phyloP scores from a whole-genome alignment of 2,888 invertebrate species.

The Lomographa bimaculata region DNA sequence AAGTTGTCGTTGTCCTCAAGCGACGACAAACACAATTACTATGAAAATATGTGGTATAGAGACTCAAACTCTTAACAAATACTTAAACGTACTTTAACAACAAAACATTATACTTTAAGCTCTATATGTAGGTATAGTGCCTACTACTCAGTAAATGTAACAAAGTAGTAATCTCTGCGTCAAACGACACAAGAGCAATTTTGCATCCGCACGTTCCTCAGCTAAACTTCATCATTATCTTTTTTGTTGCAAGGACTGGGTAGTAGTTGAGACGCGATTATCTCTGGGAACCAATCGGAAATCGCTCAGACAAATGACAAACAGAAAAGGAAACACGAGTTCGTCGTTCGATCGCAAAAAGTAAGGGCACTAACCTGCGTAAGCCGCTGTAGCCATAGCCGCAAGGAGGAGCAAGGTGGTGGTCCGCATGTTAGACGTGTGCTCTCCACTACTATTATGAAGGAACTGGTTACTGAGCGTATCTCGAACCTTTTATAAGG shows the following conservation, averaged over 20 bases:
- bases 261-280: slow-evolving; percentile 16
- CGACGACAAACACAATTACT: too few species aligned
- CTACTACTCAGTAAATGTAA: not conserved
- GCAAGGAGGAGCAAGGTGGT: slow-evolving; percentile 61
- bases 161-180: slow-evolving; percentile 13
- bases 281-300: slow-evolving; percentile 44
- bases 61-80: too few species aligned
- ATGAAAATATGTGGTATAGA: too few species aligned
- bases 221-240: slow-evolving; percentile 7
- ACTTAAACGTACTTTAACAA: too few species aligned
- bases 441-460: slow-evolving; percentile 47
- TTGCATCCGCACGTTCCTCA: slow-evolving; percentile 8
- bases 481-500: slow-evolving; percentile 61
- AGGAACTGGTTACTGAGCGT: slow-evolving; percentile 62
- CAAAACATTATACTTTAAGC: too few species aligned
- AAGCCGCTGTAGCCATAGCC: slow-evolving; percentile 62
- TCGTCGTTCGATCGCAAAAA: slow-evolving; percentile 55
- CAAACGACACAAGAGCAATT: slow-evolving; percentile 6
- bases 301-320: slow-evolving; percentile 46
- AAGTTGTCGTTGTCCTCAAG: too few species aligned
- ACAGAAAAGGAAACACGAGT: slow-evolving; percentile 45
- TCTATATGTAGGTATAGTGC: too few species aligned
- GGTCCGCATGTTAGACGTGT: slow-evolving; percentile 63
- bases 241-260: slow-evolving; percentile 14
- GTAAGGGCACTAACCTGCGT: slow-evolving; percentile 79